phyloP scores from a whole-genome alignment of 2,797 vertebrate species.

The Pantherophis alleghaniensis region DNA sequence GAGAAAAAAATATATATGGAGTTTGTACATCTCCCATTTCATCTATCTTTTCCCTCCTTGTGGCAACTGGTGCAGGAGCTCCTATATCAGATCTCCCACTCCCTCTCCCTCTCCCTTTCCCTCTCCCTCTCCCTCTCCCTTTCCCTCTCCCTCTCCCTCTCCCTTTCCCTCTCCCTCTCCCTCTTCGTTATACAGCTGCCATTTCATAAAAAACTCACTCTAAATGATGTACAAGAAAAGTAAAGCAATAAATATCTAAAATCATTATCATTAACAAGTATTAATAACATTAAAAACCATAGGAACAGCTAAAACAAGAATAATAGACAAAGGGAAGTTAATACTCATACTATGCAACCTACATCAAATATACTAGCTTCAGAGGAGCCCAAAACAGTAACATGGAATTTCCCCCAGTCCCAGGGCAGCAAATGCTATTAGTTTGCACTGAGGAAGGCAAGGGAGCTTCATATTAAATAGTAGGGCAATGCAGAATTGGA shows the following conservation, averaged over 20 bases:
- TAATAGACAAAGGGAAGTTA: not conserved
- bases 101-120: too few relatives aligned
- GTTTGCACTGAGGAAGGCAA: not conserved
- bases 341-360: not conserved
- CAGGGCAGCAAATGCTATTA: not conserved
- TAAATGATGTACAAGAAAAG: not conserved
- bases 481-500: not conserved
- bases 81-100: not conserved
- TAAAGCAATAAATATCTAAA: not conserved
- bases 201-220: not conserved
- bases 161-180: too few relatives aligned
- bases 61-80: not conserved
- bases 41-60: not conserved
- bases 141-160: too few relatives aligned
- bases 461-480: not conserved
- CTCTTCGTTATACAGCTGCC: not conserved
- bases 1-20: not conserved
- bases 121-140: too few relatives aligned
- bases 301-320: not conserved
- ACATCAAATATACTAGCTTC: not conserved
- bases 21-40: not conserved
- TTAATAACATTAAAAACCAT: not conserved
- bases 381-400: not conserved
- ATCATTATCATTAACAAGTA: not conserved
- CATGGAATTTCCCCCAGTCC: not conserved